These are phyloP conservation scores for Coptodon rendalli DNA, from an alignment of 2,113 vertebrate species.

Conservation along the genomic window DNA sequence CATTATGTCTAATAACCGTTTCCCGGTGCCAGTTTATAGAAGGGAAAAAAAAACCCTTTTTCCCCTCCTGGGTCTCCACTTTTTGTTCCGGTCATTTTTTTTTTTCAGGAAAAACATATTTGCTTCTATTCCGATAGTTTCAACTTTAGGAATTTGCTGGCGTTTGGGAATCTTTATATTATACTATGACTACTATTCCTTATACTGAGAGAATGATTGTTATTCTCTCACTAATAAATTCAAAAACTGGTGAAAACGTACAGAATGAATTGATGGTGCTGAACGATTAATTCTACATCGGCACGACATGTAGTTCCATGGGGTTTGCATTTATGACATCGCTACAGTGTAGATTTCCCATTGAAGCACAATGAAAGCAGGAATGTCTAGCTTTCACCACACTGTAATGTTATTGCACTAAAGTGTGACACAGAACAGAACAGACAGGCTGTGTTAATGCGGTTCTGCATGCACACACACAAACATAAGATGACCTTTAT, in stretches of 20 bases:
- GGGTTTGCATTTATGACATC: not conserved
- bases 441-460: too few species aligned
- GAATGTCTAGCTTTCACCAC: not conserved
- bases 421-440: too few species aligned
- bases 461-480: too few species aligned
- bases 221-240: not conserved
- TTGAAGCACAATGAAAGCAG: not conserved
- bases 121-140: not conserved
- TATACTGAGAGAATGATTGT: not conserved
- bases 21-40: not conserved
- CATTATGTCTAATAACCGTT: not conserved
- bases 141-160: not conserved
- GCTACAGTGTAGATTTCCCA: rapidly evolving
- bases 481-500: too few species aligned
- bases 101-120: not conserved
- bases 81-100: not conserved
- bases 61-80: not conserved
- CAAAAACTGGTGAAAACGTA: not conserved
- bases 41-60: rapidly evolving
- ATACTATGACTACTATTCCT: not conserved
- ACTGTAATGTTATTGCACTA: too few species aligned
- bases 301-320: not conserved
- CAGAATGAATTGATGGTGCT: not conserved
- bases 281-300: not conserved
- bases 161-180: rapidly evolving